phyloP scores from a whole-genome alignment of 1,140 invertebrate genomes.

The Diabrotica virgifera region DNA sequence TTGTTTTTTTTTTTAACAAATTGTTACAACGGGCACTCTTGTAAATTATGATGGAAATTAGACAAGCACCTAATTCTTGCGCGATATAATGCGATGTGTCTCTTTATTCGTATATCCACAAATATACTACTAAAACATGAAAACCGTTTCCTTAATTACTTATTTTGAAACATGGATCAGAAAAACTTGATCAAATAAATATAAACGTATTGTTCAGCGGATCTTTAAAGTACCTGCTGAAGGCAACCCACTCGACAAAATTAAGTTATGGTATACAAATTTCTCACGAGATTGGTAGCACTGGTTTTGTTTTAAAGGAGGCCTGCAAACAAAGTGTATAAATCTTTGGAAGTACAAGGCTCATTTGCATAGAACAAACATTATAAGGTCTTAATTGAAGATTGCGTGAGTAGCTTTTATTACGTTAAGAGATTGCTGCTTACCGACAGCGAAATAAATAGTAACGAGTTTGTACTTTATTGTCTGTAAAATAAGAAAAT shows the following conservation, averaged over 20 bases:
- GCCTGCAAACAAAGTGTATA: constrained; percentile 30
- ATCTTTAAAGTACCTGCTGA: too few relatives aligned
- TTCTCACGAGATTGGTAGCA: constrained; percentile 26
- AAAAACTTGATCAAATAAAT: too few relatives aligned
- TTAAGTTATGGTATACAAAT: constrained; percentile 35
- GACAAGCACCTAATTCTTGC: too few relatives aligned
- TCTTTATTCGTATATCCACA: too few relatives aligned
- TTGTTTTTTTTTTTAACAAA: too few relatives aligned
- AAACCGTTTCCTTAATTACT: too few relatives aligned
- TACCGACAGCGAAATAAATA: constrained; percentile 16
- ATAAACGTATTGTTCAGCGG: too few relatives aligned
- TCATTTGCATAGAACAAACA: constrained; percentile 40
- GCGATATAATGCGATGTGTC: too few relatives aligned
- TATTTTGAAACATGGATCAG: too few relatives aligned
- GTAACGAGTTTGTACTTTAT: constrained; percentile 20
- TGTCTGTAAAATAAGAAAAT: background rate
- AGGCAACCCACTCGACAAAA: constrained; percentile 21
- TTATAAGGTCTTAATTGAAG: constrained; percentile 38
- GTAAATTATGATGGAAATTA: too few relatives aligned
- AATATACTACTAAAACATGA: too few relatives aligned
- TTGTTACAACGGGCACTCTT: too few relatives aligned
- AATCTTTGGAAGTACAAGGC: constrained; percentile 30
- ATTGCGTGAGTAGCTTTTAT: constrained; percentile 37
- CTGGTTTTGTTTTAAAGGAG: constrained; percentile 21
- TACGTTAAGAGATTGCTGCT: constrained; percentile 23